Percentiles rank a stretch among this genome's conserved stretches.
phyloP scores from a whole-genome alignment of 2,113 vertebrate genomes.

The human (Homo sapiens) region DNA sequence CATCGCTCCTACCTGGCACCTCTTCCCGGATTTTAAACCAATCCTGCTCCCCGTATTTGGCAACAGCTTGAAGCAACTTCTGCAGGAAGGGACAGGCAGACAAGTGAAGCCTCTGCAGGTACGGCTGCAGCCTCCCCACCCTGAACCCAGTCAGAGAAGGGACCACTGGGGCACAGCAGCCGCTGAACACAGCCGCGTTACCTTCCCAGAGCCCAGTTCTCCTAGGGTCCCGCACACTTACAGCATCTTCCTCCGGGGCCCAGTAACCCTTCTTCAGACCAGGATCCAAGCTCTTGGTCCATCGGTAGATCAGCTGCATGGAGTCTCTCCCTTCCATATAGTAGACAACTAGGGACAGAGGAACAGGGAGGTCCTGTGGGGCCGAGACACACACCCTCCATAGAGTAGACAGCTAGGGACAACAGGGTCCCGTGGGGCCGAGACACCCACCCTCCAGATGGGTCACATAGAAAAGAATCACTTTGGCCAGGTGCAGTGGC shows the following conservation, averaged over 20 bases:
- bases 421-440: neutral
- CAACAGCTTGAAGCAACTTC: constrained; percentile 90
- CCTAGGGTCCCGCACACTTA: constrained; percentile 54
- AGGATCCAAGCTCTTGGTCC: constrained; percentile 93
- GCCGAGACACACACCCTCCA: neutral
- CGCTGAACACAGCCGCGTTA: accelerated
- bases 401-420: too few relatives aligned
- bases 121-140: accelerated
- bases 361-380: accelerated
- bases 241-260: constrained; percentile 91
- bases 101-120: accelerated
- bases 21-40: constrained; percentile 94
- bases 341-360: constrained; percentile 89
- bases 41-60: constrained; percentile 85
- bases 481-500: too few relatives aligned
- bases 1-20: constrained; percentile 92
- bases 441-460: neutral
- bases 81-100: constrained; percentile 60
- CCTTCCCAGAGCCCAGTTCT: neutral
- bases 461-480: too few relatives aligned
- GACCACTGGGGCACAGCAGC: accelerated
- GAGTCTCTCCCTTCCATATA: constrained; percentile 95
- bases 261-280: constrained; percentile 90
- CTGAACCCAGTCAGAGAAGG: too few relatives aligned
- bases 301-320: constrained; percentile 92